Conservation (phyloP, 2,113 vertebrate genomes). For the Diadophis punctatus region DNA sequence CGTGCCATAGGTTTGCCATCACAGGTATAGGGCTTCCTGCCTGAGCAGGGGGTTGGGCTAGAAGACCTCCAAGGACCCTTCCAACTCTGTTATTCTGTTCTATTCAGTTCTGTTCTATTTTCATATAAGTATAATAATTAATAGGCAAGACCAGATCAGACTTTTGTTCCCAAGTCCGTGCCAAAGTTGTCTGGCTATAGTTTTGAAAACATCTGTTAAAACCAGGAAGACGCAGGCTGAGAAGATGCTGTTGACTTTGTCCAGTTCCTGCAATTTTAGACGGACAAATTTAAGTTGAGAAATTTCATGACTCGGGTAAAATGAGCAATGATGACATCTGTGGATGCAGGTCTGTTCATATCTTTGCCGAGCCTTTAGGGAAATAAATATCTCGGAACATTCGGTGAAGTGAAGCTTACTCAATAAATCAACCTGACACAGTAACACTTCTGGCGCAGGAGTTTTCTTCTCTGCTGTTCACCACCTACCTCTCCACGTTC, state of each 20-base stretch:
- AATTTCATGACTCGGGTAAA: slow-evolving; percentile 99
- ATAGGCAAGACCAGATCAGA: not conserved
- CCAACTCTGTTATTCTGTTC: too few species aligned
- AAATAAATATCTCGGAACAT: slow-evolving; percentile 99
- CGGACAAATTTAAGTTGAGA: slow-evolving; percentile 85
- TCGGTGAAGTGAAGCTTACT: slow-evolving; percentile 99
- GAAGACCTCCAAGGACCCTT: too few species aligned
- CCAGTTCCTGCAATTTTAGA: slow-evolving; percentile 82
- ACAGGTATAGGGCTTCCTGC: too few species aligned
- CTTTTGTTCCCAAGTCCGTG: not conserved
- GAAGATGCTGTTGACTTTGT: slow-evolving; percentile 84
- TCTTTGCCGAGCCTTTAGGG: slow-evolving; percentile 99
- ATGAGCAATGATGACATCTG: slow-evolving; percentile 99
- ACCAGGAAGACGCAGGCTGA: slow-evolving; percentile 64
- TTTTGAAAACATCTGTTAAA: slow-evolving; percentile 48
- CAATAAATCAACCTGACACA: slow-evolving; percentile 99
- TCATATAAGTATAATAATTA: not conserved
- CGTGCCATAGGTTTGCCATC: too few species aligned
- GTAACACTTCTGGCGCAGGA: slow-evolving; percentile 99
- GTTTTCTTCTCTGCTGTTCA: slow-evolving; percentile 80
- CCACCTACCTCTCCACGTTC: slow-evolving; percentile 92
- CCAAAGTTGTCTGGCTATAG: slow-evolving; percentile 50
- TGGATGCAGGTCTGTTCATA: slow-evolving; percentile 99
- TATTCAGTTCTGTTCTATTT: not conserved
- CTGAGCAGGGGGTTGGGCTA: too few species aligned